Base-by-base conservation (phyloP, 2,797 vertebrate species). In the Peromyscus eremicus region DNA sequence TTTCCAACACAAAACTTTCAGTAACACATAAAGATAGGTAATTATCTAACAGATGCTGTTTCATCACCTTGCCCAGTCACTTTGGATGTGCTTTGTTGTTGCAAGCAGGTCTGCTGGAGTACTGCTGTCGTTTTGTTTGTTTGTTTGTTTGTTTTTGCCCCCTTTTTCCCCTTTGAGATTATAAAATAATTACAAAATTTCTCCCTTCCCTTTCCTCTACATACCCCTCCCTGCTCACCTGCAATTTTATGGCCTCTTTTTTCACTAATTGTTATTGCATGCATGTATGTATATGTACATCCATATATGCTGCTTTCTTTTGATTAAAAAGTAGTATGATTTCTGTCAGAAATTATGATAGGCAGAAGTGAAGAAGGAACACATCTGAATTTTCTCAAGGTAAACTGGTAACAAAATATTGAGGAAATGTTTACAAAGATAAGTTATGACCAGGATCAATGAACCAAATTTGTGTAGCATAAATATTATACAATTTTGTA, bases 301-400 rank as follows among this genome's bases (percentile, higher is more conserved):
- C 21, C 11, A 6, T 23, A 14, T 81, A 37, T 52, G 6, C 37
- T 95, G 6, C 68, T 93, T 95, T 40, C 80, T 85, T 93, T 97
- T 95, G 88, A 96, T 97, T 92, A 95, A 93, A 96, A 46, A 64
- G 89, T 93, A 94, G 25, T 40, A 75, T 84, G 17, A 91, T 91
- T 95, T 96, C n/a, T 90, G 55, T 95, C 40, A 64, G 29, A 92
- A 4, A 94, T 82, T 88, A 75, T 91, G 40, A 95, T 81, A 96
- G 94, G 64, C 27, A 49, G 13, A 94, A 82, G 4, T 90, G 68
- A 95, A 97, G 83, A 77, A 94, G 68, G 14, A 83, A 25, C 19
- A 0, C 23, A 60, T 52, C 3, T 70, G 46, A 97, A 82, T 81
- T 9, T 83, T 76, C 64, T 52, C 34, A 46, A 84, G 29, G 4